Evolutionary conservation across 1,140 invertebrate genomes (phyloP).

Genomic region (Onthophagus taurus): DNA sequence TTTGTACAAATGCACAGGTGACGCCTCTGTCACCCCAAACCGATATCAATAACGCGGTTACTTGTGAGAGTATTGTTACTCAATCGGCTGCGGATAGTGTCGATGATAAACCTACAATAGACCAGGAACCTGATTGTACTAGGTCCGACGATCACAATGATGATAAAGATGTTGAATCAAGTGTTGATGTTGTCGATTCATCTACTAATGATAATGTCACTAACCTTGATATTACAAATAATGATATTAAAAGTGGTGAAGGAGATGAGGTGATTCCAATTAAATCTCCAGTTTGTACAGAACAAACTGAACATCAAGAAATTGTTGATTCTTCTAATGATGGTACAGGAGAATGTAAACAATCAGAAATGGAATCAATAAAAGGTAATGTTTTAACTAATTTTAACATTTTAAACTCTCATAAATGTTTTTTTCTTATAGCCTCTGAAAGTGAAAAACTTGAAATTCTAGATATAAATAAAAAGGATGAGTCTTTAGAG

Average conservation of each 20-base stretch:
- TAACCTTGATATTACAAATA: not conserved
- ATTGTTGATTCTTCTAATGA: too few species aligned
- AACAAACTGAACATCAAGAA: too few species aligned
- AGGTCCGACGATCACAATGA: slow-evolving; percentile 10
- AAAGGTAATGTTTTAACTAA: too few species aligned
- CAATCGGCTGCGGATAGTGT: slow-evolving; percentile 9
- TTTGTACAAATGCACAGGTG: slow-evolving; percentile 35
- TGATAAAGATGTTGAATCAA: slow-evolving; percentile 4
- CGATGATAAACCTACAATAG: slow-evolving; percentile 5
- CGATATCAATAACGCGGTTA: slow-evolving; percentile 25
- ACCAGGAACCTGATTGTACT: slow-evolving; percentile 10
- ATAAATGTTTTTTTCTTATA: too few species aligned
- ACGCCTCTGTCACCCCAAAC: slow-evolving; percentile 32
- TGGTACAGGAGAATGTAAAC: too few species aligned
- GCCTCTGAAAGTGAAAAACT: not conserved
- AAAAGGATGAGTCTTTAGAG: slow-evolving; percentile 8
- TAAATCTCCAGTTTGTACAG: too few species aligned
- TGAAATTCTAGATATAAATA: slow-evolving; percentile 12
- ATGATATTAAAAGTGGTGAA: not conserved
- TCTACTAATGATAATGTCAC: slow-evolving; percentile 1
- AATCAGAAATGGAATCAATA: too few species aligned
- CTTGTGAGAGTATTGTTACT: slow-evolving; percentile 19
- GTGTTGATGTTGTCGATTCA: not conserved
- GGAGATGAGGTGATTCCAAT: too few species aligned
- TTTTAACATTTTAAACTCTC: too few species aligned